Evolutionary conservation across 2,113 vertebrate species (phyloP), one percentile per base, ranked within the genome.

Genomic region (Brachyhypopomus gauderio): DNA sequence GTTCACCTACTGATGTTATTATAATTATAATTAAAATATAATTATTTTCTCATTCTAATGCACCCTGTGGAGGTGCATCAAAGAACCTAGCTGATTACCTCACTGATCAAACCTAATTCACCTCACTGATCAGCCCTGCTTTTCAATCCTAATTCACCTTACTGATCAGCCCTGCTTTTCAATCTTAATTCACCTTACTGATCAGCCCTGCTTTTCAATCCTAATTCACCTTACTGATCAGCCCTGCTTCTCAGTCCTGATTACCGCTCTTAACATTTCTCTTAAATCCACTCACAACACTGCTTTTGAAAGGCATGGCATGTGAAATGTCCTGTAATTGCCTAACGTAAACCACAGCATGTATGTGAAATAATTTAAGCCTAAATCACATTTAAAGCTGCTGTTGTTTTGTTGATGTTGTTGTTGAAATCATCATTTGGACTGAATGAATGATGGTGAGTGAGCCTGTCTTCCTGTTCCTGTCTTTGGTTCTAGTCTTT

Each of bases 401-500:
- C 41, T 45, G 5, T 45, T 52, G 12, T 52, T 52, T 52, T 41
- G 41, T 38, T 38, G 38, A 4, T 38, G 3, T 41, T 41, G 5
- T 41, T 41, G 5, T 41, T 41, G 41, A 52, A 52, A 52, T 3
- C 45, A 52, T 30, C 62, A 63, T 64, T 30, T 16, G 23, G n/a
- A 30, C 12, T 30, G 62, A 64, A 3, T 34, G 62, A 30, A 64
- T 64, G 25, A 25, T 14, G 64, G 60, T 48, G 6, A 3, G 19
- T 41, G 58, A 38, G 22, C 16, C 17, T 45, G 56, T 20, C 34
- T 5, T 8, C 8, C 20, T 88, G 75, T 89, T 83, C 30, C 74
- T 64, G 78, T 64, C 30, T 69, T 89, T 86, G 2, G 5, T 62
- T 85, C 45, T 77, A 98, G 96, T 86, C 86, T 74, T 90, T 95